Base-by-base conservation (phyloP, 2,113 vertebrate genomes). In the Laticauda laticaudata region DNA sequence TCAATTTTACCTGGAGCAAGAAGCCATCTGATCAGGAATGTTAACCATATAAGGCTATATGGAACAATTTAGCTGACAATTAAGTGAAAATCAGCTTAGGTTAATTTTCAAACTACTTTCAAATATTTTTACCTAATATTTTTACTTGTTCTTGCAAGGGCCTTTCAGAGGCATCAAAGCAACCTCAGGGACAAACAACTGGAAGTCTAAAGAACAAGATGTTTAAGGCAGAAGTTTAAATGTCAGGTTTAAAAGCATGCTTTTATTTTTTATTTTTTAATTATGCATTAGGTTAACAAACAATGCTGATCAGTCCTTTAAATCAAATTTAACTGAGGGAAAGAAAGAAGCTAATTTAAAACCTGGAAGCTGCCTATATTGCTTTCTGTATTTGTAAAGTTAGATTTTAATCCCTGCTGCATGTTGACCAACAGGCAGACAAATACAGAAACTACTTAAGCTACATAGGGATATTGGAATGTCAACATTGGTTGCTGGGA, bases 401-500 rank as follows among this genome's bases (percentile, higher is more conserved):
- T 88, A 51, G 18, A 10, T 81, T 94, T 90, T 94, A 29, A 88
- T 64, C 20, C 90, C 57, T 86, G 64, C 69, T 89, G 20, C 89
- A 0, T 55, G 26, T 2, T 87, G 53, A 92, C 61, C 9, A 90
- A n/a, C 85, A 39, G 61, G 69, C 88, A 21, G 3, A 54, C 0
- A 0, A 64, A 61, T 85, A 56, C 56, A 29, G 2, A 18, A 59
- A 69, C 3, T 88, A 81, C n/a, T 88, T 48, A 88, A 69, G n/a
- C 91, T 92, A 88, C 53, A 3, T 51, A 88, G 21, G 1, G 57
- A 59, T 93, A 92, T 81, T 86, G 86, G 88, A 90, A 34, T 81
- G 85, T 64, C 92, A 92, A 85, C 86, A 39, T 86, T 93, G 87
- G 51, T 91, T 93, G 87, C 45, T 93, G 92, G 85, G 87, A 5